phyloP scores from a whole-genome alignment of 2,888 invertebrate genomes.

The Mesorhabditis sp. region DNA sequence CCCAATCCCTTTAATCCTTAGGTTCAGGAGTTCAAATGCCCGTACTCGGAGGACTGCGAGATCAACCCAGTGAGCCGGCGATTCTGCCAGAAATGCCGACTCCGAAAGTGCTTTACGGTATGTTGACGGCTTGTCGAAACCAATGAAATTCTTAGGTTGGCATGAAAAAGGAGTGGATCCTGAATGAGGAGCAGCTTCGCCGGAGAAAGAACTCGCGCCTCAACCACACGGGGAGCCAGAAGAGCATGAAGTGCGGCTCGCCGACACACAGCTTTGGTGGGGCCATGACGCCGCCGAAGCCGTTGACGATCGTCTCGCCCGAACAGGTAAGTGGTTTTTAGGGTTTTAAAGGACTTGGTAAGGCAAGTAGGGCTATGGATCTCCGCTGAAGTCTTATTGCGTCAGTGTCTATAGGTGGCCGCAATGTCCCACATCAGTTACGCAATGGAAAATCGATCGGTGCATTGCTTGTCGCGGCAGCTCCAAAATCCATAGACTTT shows the following conservation, averaged over 20 bases:
- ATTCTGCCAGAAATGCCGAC: constrained; percentile 91
- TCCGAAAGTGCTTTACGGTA: constrained; percentile 79
- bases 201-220: constrained; percentile 55
- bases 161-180: constrained; percentile 95
- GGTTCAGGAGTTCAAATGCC: constrained; percentile 54
- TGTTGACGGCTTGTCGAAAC: constrained; percentile 11
- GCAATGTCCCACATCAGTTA: too few relatives aligned
- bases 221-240: constrained; percentile 35
- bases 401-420: too few relatives aligned
- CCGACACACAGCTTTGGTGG: background rate
- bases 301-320: constrained; percentile 12
- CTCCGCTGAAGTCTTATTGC: too few relatives aligned
- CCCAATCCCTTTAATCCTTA: background rate
- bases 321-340: constrained; percentile 3
- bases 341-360: too few relatives aligned
- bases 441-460: too few relatives aligned
- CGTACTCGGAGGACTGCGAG: constrained; percentile 54
- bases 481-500: too few relatives aligned
- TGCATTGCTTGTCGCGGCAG: too few relatives aligned
- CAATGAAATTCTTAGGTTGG: constrained; percentile 67
- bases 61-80: constrained; percentile 60
- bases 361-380: too few relatives aligned
- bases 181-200: constrained; percentile 80
- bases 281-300: constrained; percentile 10
- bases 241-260: constrained; percentile 12